Evolutionary conservation across 2,888 invertebrate species (phyloP).

Genomic region (Mystacides longicornis): DNA sequence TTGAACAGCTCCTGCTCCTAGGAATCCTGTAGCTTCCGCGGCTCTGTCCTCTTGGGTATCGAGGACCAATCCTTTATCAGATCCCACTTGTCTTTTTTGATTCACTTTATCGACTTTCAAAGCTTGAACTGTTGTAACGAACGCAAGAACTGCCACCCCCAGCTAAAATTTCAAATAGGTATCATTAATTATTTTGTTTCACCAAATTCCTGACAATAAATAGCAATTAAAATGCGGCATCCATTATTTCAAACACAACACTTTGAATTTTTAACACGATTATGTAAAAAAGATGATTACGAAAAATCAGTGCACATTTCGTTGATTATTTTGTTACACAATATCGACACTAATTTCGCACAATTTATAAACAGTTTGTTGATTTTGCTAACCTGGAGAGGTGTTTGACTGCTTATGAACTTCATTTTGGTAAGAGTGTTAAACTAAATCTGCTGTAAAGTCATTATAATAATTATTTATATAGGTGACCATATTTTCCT

Average conservation of each 20-base stretch:
- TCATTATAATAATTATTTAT: not conserved
- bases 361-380: not conserved
- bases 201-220: not conserved
- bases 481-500: not conserved
- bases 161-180: conserved; percentile 10
- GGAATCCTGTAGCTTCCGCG: conserved; percentile 22
- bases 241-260: not conserved
- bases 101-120: conserved; percentile 16
- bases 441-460: not conserved
- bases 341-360: not conserved
- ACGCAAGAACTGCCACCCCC: conserved; percentile 30
- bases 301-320: not conserved
- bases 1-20: conserved; percentile 31
- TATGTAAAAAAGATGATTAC: not conserved
- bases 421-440: not conserved
- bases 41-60: conserved; percentile 21
- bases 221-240: too few relatives aligned
- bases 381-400: conserved; percentile 1
- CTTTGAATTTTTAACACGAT: not conserved
- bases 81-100: conserved; percentile 21
- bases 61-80: conserved; percentile 19
- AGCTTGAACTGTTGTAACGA: conserved; percentile 26
- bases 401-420: not conserved
- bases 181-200: not conserved
- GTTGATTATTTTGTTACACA: too few relatives aligned